These are phyloP conservation scores for Chaetodon trifascialis DNA, from an alignment of 2,113 vertebrate species.

Conservation along the genomic window DNA sequence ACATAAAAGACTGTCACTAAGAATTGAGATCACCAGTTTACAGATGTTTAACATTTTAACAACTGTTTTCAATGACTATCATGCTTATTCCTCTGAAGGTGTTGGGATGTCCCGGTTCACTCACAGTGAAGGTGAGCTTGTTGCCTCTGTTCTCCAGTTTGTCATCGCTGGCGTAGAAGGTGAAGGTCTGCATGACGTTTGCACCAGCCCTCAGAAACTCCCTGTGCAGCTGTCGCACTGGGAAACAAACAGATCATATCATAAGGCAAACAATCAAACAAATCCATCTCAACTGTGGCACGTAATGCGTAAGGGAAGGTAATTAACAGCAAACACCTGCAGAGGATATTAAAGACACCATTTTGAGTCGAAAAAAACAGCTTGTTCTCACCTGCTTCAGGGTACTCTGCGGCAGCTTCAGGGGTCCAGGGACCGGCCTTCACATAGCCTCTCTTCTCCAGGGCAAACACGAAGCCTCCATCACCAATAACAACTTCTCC, in stretches of 20 bases:
- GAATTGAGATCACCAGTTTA: neutral
- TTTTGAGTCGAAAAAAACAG: neutral
- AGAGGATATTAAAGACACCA: neutral
- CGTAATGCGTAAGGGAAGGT: neutral
- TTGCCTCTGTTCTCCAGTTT: slow-evolving; percentile 98
- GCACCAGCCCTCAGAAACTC: slow-evolving; percentile 96
- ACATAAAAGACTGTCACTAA: neutral
- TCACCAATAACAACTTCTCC: slow-evolving; percentile 96
- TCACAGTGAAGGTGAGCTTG: slow-evolving; percentile 90
- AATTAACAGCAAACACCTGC: neutral
- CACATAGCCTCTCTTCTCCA: slow-evolving; percentile 97
- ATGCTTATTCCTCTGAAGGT: neutral
- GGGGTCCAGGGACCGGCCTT: slow-evolving; percentile 99
- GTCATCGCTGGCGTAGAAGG: slow-evolving; percentile 98
- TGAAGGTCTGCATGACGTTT: slow-evolving; percentile 97
- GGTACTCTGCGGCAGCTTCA: slow-evolving; percentile 92
- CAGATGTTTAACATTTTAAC: neutral
- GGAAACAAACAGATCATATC: slow-evolving; percentile 3
- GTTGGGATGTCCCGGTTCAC: slow-evolving; percentile 56
- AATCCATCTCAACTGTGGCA: neutral
- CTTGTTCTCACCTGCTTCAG: slow-evolving; percentile 91
- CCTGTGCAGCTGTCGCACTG: slow-evolving; percentile 96
- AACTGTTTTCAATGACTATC: neutral
- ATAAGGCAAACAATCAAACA: neutral
- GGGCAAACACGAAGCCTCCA: slow-evolving; percentile 95